phyloP scores from a whole-genome alignment of 2,113 vertebrate species.

The Paracanthobrama guichenoti region DNA sequence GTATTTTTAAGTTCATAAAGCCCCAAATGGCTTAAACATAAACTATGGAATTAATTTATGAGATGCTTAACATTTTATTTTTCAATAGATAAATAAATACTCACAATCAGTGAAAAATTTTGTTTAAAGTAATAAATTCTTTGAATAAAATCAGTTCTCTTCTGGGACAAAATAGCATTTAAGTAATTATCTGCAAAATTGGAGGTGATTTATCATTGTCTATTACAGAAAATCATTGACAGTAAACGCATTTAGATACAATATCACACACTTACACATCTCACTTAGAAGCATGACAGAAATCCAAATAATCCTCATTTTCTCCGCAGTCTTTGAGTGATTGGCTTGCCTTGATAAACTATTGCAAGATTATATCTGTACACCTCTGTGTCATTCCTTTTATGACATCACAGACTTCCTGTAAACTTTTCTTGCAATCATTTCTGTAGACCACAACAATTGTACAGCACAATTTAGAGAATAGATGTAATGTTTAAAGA shows the following conservation, averaged over 20 bases:
- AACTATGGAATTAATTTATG: background rate
- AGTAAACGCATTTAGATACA: background rate
- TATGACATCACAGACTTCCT: constrained; percentile 29
- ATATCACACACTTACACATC: constrained; percentile 17
- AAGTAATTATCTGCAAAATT: background rate
- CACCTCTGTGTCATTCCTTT: background rate
- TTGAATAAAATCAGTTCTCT: background rate
- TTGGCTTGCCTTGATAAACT: background rate
- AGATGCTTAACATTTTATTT: background rate
- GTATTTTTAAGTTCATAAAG: background rate
- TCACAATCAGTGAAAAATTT: background rate
- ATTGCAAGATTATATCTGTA: background rate
- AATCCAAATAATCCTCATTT: background rate
- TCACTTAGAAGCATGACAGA: background rate
- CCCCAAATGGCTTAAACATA: background rate
- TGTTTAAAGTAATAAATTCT: background rate
- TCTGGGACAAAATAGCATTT: background rate
- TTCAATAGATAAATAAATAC: background rate
- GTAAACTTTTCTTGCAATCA: constrained; percentile 17
- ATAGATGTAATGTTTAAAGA: too few relatives aligned
- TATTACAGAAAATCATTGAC: background rate
- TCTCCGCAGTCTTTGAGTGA: background rate
- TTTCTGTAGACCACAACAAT: background rate
- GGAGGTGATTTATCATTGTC: too few relatives aligned
- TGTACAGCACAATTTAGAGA: background rate